phyloP scores from a whole-genome alignment of 2,113 vertebrate genomes.

The Zosterops hypoxanthus region DNA sequence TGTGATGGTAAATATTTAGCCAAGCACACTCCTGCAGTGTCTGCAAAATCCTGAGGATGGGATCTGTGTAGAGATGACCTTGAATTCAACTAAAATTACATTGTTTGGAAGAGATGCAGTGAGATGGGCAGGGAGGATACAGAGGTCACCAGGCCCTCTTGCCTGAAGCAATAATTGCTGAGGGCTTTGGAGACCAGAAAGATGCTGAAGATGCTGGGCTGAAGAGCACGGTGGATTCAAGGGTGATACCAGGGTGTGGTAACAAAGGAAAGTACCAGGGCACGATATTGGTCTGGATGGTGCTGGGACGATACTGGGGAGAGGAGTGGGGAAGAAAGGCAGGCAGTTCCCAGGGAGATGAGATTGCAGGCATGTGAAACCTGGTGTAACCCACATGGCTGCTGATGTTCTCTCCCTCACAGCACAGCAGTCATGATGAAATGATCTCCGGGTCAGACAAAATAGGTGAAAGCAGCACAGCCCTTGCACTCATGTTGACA shows the following conservation, averaged over 20 bases:
- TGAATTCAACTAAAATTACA: not conserved
- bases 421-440: not conserved
- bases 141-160: not conserved
- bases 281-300: not conserved
- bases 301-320: not conserved
- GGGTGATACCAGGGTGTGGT: not conserved
- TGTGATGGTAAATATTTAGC: constrained; percentile 37
- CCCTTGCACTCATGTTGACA: fast-evolving
- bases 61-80: not conserved
- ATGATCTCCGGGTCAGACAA: not conserved
- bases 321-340: not conserved
- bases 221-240: not conserved
- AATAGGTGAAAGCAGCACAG: not conserved
- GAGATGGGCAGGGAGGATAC: not conserved
- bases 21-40: not conserved
- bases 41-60: not conserved
- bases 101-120: not conserved
- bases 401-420: not conserved
- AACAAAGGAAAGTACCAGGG: not conserved
- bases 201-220: not conserved
- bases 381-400: not conserved
- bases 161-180: not conserved
- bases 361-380: not conserved
- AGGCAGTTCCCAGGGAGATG: not conserved
- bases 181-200: not conserved